Evolutionary conservation across 1,140 invertebrate genomes (phyloP), one percentile per base, ranked within the genome.

Genomic region (Stenopsyche tienmushanensis): DNA sequence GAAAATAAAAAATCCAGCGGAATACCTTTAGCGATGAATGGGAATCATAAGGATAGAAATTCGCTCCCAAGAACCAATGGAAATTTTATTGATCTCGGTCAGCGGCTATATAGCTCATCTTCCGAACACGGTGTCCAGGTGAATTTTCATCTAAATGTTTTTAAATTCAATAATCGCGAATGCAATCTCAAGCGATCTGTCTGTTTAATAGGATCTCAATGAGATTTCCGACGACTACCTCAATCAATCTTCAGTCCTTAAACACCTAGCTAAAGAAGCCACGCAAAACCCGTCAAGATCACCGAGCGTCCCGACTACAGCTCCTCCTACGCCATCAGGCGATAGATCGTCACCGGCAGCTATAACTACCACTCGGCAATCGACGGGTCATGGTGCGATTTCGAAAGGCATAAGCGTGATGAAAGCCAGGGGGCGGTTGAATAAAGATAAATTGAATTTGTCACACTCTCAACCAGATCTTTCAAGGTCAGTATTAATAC

Each of bases 191-290:
- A 2, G 8, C 20, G 15, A 58, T 39, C 13, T 52, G 5, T 62
- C 13, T 39, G n/a, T 41, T 65, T 75, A 75, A 83, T 83, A 90
- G 77, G 90, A 92, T 80, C 89, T 93, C 68, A 91, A 88, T 1
- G 90, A 91, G 74, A 93, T 93, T 73, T 90, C 91, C 15, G 89
- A 91, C 73, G 90, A 93, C 79, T 93, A 91, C 74, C 80, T 93
- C 1, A 90, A 86, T 76, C 89, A 93, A 71, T 91, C 90, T 13
- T 83, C 89, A 73, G 90, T 93, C n/a, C 75, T 94, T 66, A 94
- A 94, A 78, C 91, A 93, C 78, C 80, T 93, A 55, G 89, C 90
- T 1, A 91, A 91, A 77, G 89, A 92, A 77, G 89, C 91, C 5
- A 89, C 83, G 3, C 80, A 82, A 68, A 81, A 80, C 42, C 80